Conservation (phyloP, 2,888 invertebrate species). For the Stegana nigrithorax region DNA sequence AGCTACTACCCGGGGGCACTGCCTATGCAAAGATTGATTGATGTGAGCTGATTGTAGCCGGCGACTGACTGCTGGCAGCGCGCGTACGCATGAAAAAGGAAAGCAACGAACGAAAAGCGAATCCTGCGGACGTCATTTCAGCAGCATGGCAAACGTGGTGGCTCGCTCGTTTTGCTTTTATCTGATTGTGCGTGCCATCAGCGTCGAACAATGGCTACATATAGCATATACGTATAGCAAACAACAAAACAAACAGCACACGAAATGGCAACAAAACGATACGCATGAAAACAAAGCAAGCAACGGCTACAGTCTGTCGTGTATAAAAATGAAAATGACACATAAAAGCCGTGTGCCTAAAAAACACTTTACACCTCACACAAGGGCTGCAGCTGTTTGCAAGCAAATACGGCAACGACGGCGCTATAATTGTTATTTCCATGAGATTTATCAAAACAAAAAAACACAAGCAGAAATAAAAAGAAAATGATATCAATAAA, state of each 20-base stretch:
- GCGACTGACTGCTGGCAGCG: neutral
- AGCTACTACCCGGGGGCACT: neutral
- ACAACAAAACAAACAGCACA: neutral
- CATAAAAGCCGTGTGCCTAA: neutral
- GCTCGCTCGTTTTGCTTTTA: neutral
- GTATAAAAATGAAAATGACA: neutral
- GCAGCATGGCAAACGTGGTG: neutral
- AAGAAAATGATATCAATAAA: neutral
- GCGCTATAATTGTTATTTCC: slow-evolving; percentile 13
- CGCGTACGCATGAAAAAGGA: too few species aligned
- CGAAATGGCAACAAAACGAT: neutral
- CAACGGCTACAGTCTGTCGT: neutral
- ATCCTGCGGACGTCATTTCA: too few species aligned
- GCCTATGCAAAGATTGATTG: slow-evolving; percentile 12
- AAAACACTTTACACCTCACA: too few species aligned
- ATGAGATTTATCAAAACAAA: neutral
- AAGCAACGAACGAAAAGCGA: too few species aligned
- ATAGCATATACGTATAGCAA: too few species aligned
- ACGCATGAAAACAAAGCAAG: neutral
- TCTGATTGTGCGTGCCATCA: neutral
- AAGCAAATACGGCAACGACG: neutral
- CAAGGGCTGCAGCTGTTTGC: too few species aligned
- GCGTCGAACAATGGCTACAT: too few species aligned
- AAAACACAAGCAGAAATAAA: neutral
- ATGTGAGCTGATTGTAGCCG: neutral